These are phyloP conservation scores for Drosophila bifasciata DNA, from an alignment of 1,140 invertebrate species.

Conservation along the genomic window DNA sequence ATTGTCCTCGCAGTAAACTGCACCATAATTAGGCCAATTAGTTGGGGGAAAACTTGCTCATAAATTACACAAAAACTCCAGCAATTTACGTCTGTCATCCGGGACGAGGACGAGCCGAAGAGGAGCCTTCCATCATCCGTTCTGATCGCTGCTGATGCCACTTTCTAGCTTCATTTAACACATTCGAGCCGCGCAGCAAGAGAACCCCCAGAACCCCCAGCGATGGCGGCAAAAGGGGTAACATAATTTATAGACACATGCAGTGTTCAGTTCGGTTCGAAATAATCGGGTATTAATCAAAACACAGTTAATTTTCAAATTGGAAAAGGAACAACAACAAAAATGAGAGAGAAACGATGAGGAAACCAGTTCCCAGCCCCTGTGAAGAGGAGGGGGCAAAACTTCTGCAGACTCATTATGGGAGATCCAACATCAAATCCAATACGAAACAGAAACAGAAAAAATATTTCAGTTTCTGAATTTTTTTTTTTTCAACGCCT, in stretches of 20 bases:
- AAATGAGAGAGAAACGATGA: background rate
- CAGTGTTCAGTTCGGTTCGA: constrained; percentile 29
- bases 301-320: constrained; percentile 79
- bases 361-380: constrained; percentile 56
- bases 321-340: constrained; percentile 43
- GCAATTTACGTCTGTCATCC: constrained; percentile 44
- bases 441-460: constrained; percentile 48
- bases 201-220: constrained; percentile 14
- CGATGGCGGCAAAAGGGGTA: background rate
- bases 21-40: constrained; percentile 78
- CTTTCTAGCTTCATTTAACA: constrained; percentile 46
- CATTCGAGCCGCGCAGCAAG: constrained; percentile 71
- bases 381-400: constrained; percentile 5
- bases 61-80: constrained; percentile 71
- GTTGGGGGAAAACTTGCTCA: constrained; percentile 65
- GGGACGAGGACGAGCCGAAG: too few species aligned
- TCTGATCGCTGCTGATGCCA: background rate
- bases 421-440: constrained; percentile 31
- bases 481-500: background rate
- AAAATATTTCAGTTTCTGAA: constrained; percentile 64
- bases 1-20: constrained; percentile 37
- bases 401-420: constrained; percentile 63
- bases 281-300: constrained; percentile 79
- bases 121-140: constrained; percentile 5
- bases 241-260: constrained; percentile 65